Base-by-base conservation (phyloP, 2,888 invertebrate genomes). In the Cylloceria caligata region DNA sequence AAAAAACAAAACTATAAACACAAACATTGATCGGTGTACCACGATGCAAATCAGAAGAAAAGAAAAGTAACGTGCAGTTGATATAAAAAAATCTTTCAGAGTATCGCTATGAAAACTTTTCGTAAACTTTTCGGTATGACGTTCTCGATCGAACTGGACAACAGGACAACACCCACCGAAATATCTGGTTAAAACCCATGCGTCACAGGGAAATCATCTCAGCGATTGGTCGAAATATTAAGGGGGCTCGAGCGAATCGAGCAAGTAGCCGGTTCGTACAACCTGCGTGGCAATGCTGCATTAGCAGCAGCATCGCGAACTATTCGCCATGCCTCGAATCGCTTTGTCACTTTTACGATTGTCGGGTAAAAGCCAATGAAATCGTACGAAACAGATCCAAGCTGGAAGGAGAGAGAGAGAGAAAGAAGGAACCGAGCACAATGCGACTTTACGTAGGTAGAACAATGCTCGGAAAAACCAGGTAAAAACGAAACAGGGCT, bases 101-200 rank as follows among this genome's bases (percentile, higher is more conserved):
- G n/a, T 21, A 5, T 30, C 30, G 30, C 3, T 30, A 30, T 52
- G 11, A 62, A n/a, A 39, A 7, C 0, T 16, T 4, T 2, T 30
- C 6, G 5, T 19, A 13, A 21, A 34, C 30, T 16, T 5, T 36
- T 6, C 36, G 3, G 34, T 19, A 11, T 36, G 34, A 13, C 30
- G 11, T 47, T n/a, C n/a, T n/a, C n/a, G n/a, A n/a, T n/a, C n/a
- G 9, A 21, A 19, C 30, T 68, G 30, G 30, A 30, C 9, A 42
- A 71, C 47, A 68, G 68, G 36, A 71, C 52, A 57, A 75, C 73
- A 80, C 75, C 65, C 64, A 71, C 65, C 65, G n/a, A 47, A 69
- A 75, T 71, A 67, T 80, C 49, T 80, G 76, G 76, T 75, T 67
- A 42, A 57, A 69, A 67, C 76, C 71, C 67, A 55, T 49, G 55